Evolutionary conservation across 92 coral and sea anemone species (phyloP).

Genomic region (Porites rus): DNA sequence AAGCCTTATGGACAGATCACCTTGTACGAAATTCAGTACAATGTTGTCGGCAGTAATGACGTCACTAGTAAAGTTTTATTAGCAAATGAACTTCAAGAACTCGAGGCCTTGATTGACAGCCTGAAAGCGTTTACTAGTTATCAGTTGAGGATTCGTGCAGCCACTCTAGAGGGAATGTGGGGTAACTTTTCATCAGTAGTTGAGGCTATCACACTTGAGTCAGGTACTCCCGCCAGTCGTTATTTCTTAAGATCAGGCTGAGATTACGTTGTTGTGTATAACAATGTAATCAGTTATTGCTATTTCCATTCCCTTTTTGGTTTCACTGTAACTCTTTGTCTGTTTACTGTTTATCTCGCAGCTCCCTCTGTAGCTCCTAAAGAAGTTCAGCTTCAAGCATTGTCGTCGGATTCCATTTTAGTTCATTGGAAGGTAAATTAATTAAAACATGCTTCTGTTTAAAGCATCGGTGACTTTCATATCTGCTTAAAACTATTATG

Average conservation of each 20-base stretch:
- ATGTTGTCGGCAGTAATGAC: slow-evolving; percentile 50
- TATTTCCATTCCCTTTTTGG: too few species aligned
- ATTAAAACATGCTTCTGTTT: neutral
- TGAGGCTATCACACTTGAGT: slow-evolving; percentile 69
- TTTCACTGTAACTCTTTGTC: neutral
- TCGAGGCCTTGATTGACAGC: slow-evolving; percentile 39
- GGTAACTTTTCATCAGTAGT: slow-evolving; percentile 79
- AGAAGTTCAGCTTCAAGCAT: slow-evolving; percentile 48
- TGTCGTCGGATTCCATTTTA: slow-evolving; percentile 59
- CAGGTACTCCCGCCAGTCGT: slow-evolving; percentile 62
- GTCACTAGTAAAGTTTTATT: slow-evolving; percentile 33
- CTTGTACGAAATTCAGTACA: slow-evolving; percentile 79
- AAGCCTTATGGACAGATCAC: slow-evolving; percentile 78
- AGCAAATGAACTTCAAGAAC: slow-evolving; percentile 49
- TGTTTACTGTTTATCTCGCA: slow-evolving; percentile 7
- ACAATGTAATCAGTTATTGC: too few species aligned
- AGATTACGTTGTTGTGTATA: too few species aligned
- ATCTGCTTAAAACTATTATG: too few species aligned
- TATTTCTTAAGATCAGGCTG: neutral
- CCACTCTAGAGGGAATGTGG: slow-evolving; percentile 78
- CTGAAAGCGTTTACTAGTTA: slow-evolving; percentile 77
- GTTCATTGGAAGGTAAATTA: slow-evolving; percentile 84
- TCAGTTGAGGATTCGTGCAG: slow-evolving; percentile 78
- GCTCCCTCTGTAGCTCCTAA: slow-evolving; percentile 79
- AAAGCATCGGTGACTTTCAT: too few species aligned